Evolutionary conservation across 2,888 invertebrate genomes (phyloP).

Genomic region (Micropterix aruncella): DNA sequence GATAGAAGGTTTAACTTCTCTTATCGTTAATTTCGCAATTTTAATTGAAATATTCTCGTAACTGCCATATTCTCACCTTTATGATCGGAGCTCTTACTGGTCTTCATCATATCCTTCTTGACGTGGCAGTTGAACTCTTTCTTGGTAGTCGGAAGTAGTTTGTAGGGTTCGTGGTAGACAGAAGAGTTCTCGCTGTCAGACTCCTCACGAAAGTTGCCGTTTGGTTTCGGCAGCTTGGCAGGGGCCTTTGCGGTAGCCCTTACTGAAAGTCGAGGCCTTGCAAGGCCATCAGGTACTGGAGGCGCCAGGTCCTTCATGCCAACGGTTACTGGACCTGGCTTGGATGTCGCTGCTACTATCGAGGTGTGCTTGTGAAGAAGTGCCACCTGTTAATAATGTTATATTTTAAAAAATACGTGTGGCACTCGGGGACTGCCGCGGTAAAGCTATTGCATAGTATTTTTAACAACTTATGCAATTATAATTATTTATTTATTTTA

Average conservation of each 20-base stretch:
- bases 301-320: constrained; percentile 42
- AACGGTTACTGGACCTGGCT: constrained; percentile 35
- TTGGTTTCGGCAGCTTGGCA: constrained; percentile 21
- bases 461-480: too few species aligned
- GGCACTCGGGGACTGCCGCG: too few species aligned
- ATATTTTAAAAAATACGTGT: too few species aligned
- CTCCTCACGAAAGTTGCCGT: constrained; percentile 30
- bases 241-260: constrained; percentile 24
- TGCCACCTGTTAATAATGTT: constrained; percentile 28
- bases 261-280: constrained; percentile 31
- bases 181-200: constrained; percentile 41
- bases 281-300: constrained; percentile 38
- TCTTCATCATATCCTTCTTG: constrained; percentile 30
- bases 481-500: too few species aligned
- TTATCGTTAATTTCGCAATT: too few species aligned
- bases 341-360: constrained; percentile 37
- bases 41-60: too few species aligned
- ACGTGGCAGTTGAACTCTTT: constrained; percentile 34
- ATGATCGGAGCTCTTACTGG: constrained; percentile 38
- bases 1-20: too few species aligned
- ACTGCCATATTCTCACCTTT: too few species aligned
- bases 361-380: constrained; percentile 48
- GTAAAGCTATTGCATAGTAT: too few species aligned
- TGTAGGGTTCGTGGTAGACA: constrained; percentile 41
- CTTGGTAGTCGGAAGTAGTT: constrained; percentile 31